Evolutionary conservation across 2,113 vertebrate genomes (phyloP).

Genomic region (Carollia perspicillata): DNA sequence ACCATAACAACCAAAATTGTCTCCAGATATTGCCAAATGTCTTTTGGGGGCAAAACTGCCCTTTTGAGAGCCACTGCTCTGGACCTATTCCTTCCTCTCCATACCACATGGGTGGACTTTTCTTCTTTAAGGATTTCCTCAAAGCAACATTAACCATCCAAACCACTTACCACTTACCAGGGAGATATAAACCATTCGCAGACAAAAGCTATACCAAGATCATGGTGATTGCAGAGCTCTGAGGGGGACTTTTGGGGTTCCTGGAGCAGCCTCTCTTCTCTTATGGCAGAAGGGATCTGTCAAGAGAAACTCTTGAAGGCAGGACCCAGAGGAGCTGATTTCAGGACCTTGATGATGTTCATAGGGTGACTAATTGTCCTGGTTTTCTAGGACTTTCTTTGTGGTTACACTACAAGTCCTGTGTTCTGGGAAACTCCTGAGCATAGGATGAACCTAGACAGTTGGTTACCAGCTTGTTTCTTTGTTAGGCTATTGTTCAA

Average conservation of each 20-base stretch:
- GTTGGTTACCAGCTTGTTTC: background rate
- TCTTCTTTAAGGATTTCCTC: background rate
- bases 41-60: background rate
- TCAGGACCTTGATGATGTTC: background rate
- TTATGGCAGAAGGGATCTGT: rapidly evolving
- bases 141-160: background rate
- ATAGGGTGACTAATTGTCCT: too few species aligned
- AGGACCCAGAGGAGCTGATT: rapidly evolving
- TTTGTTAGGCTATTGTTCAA: background rate
- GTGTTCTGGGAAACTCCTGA: background rate
- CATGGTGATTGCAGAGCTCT: rapidly evolving
- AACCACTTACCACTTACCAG: too few species aligned
- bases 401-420: too few species aligned
- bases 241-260: background rate
- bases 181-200: background rate
- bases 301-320: background rate
- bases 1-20: too few species aligned
- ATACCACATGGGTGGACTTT: background rate
- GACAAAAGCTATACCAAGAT: background rate
- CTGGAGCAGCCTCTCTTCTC: too few species aligned
- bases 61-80: background rate
- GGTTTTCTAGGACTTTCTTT: background rate
- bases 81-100: background rate
- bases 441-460: rapidly evolving
- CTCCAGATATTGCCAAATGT: background rate